Base-by-base conservation (phyloP, 2,113 vertebrate species). In the Myotis davidii region DNA sequence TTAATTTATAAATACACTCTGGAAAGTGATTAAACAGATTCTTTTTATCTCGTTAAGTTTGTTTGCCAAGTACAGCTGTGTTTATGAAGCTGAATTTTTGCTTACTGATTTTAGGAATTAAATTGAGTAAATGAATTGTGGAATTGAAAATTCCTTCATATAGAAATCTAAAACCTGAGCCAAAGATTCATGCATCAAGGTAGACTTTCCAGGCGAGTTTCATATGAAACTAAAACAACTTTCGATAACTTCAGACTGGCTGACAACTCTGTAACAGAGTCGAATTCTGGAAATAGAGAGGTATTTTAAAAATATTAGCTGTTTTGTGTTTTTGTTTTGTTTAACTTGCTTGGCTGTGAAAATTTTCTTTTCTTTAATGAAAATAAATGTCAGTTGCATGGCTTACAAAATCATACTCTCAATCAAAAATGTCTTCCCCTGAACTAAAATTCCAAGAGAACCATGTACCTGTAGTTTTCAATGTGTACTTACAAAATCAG, bases 31-130 rank as follows among this genome's bases (percentile, higher is more conserved):
- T 95, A 94, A 96, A 96, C 52, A 92, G 42, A 94, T 95, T 14
- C 34, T 88, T 97, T 96, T 90, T 85, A 92, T 96, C 84, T 96
- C 29, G n/a, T 87, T 95, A 90, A 52, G 13, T 88, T 91, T 97
- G 77, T 96, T 96, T 97, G 81, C 91, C 76, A 96, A 92, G 87
- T 95, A 96, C 54, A 96, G 90, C 90, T 94, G 94, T 96, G 88
- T 97, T 97, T 96, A 97, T 84, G 25, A 91, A 92, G 72, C 81
- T 92, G 54, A 83, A 82, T 70, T 94, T 95, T 94, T 97, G 77
- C 94, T 96, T 96, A 88, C 76, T 78, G 95, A 93, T 81, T 86
- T 94, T 95, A 96, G 88, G 56, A 97, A 95, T 67, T 61, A 93
- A 95, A 94, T 21, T 83, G 70, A 91, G 54, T 92, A 91, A 94